Conservation (phyloP, 2,888 invertebrate species). For the Cantharis lateralis region DNA sequence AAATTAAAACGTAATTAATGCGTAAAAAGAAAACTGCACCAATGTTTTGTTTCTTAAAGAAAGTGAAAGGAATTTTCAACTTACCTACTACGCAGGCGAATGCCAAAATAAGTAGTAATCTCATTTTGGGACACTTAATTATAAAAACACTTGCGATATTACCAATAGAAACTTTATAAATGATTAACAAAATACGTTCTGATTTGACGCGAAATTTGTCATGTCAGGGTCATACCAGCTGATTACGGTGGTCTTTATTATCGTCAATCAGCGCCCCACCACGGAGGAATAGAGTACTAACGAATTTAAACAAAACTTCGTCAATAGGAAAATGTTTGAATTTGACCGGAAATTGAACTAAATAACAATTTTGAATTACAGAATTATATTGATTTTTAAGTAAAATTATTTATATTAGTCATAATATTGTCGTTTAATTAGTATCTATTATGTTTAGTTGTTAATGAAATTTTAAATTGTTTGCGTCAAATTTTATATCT, state of each 20-base stretch:
- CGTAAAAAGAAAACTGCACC: background rate
- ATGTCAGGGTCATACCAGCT: conserved; percentile 36
- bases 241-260: conserved; percentile 11
- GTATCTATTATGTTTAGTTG: too few relatives aligned
- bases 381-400: too few relatives aligned
- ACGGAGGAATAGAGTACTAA: background rate
- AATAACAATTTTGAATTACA: too few relatives aligned
- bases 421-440: background rate
- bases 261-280: background rate
- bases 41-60: background rate
- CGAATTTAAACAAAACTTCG: background rate
- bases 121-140: background rate
- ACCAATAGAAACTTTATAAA: conserved; percentile 4
- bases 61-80: background rate
- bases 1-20: background rate
- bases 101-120: background rate
- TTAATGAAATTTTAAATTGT: background rate
- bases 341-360: background rate
- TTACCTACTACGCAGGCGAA: background rate
- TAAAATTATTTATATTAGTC: too few relatives aligned
- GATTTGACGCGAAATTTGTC: conserved; percentile 28
- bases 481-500: background rate
- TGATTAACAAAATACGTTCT: conserved; percentile 7
- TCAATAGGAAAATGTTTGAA: background rate
- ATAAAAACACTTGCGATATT: background rate